phyloP scores from a whole-genome alignment of 2,888 invertebrate species.

The Petrolisthes manimaculis region DNA sequence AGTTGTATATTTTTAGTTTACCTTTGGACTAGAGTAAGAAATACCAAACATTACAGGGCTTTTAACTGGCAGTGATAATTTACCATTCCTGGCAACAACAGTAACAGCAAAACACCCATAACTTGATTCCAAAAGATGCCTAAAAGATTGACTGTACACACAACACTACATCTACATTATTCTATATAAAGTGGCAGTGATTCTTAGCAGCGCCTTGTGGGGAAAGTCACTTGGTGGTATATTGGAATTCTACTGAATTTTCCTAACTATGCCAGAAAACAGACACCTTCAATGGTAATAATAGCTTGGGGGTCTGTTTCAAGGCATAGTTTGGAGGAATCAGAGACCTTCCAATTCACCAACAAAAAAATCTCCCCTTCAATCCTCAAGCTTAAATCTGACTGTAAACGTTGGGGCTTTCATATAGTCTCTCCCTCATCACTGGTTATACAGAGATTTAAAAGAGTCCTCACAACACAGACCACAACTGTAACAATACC shows the following conservation, averaged over 20 bases:
- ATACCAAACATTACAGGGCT: conserved; percentile 48
- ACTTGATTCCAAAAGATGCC: conserved; percentile 17
- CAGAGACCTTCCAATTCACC: no score
- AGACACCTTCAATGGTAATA: no score
- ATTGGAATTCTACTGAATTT: conserved; percentile 21
- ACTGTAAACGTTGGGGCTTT: background rate
- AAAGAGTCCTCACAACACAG: background rate
- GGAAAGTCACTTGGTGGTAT: conserved; percentile 1
- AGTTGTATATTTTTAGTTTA: conserved; percentile 5
- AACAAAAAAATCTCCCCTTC: no score
- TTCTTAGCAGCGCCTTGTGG: conserved; percentile 43
- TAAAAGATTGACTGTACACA: background rate
- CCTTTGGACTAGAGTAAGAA: background rate
- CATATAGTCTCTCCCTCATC: background rate
- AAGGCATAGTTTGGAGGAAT: no score
- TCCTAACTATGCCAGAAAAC: no score
- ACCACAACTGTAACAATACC: background rate
- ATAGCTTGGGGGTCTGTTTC: no score
- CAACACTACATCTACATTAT: conserved; percentile 24
- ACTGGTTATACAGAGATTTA: background rate
- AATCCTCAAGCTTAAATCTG: background rate
- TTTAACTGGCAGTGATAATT: conserved; percentile 34
- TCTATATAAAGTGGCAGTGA: conserved; percentile 54
- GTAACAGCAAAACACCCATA: conserved; percentile 31
- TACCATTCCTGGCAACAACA: conserved; percentile 19